A percentile compares a stretch with the other conserved stretches of the same genome.
phyloP scores from a whole-genome alignment of 2,888 invertebrate species.

The Miltochrista miniata region DNA sequence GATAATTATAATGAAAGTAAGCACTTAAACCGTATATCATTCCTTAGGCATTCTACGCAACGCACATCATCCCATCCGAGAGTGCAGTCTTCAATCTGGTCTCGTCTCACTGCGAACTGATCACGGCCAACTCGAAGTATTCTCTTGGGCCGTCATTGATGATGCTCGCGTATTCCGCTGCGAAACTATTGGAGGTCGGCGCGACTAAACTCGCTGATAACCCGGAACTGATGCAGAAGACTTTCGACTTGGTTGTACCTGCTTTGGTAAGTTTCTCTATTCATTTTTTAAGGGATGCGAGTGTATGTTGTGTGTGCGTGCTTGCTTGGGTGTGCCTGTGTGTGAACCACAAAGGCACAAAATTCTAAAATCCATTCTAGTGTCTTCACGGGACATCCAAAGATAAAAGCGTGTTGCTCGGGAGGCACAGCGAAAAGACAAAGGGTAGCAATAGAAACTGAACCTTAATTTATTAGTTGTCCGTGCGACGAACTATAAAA shows the following conservation, averaged over 20 bases:
- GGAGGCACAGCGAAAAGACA: no score
- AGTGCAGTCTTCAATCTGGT: slow-evolving; percentile 91
- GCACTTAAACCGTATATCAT: background rate
- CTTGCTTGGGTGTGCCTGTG: no score
- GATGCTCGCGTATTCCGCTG: slow-evolving; percentile 74
- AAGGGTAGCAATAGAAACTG: no score
- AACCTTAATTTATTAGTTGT: no score
- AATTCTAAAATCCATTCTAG: no score
- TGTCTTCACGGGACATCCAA: no score
- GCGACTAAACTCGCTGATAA: slow-evolving; percentile 80
- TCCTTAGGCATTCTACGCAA: slow-evolving; percentile 86
- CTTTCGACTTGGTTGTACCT: slow-evolving; percentile 88
- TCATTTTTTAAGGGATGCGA: background rate
- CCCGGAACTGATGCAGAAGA: slow-evolving; percentile 84
- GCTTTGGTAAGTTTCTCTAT: slow-evolving; percentile 82
- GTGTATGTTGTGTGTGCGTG: no score
- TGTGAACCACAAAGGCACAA: no score
- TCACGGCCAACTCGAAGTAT: slow-evolving; percentile 68
- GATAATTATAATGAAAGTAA: no score
- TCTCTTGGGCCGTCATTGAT: slow-evolving; percentile 70
- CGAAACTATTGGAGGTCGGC: slow-evolving; percentile 71
- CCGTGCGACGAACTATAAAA: no score
- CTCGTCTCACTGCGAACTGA: slow-evolving; percentile 71
- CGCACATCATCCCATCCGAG: slow-evolving; percentile 92
- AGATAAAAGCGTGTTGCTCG: no score